Evolutionary conservation across 2,113 vertebrate genomes (phyloP), one percentile per base, ranked within the genome.

Genomic region (Pterocles burchelli): DNA sequence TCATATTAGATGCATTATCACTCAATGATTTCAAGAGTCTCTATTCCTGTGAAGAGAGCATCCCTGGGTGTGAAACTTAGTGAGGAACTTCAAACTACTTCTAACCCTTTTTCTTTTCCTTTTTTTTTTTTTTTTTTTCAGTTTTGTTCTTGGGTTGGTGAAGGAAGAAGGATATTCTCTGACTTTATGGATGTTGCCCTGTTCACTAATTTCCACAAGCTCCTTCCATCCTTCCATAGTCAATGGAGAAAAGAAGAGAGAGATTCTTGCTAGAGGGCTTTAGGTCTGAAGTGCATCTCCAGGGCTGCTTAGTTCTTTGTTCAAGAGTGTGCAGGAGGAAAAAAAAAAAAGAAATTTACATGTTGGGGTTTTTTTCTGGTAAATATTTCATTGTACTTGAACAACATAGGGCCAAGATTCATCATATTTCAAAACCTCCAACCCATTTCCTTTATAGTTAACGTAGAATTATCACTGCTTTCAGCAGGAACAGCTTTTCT

Each of bases 261-360:
- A 67, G 6, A 46, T 12, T 63, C 8, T 43, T 59, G 9, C 33
- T 52, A 36, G n/a, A 26, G 4, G 12, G 7, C 19, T 51, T 81
- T 41, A 41, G 19, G 13, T 51, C 55, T 77, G 29, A 54, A 74
- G 12, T 0, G 0, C 1, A 0, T 48, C 33, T 51, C 31, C 38
- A 36, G 12, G 24, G 13, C 9, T 81, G 43, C 51, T 81, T 43
- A 59, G 18, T 59, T 87, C 48, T 70, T 77, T 59, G 9, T 46
- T 85, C 13, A 28, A 59, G 15, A 48, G 7, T 20, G 6, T 20
- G 2, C 19, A 29, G 13, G 13, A 62, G 11, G 5, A 16, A 45
- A 45, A 83, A 28, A 20, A 20, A 17, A 51, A 54, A 1, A 24
- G 31, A 48, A 41, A 18, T 41, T 41, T 41, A 41, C 41, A 41